These are phyloP conservation scores for Labeo rohita DNA, from an alignment of 2,113 vertebrate species.

Conservation along the genomic window DNA sequence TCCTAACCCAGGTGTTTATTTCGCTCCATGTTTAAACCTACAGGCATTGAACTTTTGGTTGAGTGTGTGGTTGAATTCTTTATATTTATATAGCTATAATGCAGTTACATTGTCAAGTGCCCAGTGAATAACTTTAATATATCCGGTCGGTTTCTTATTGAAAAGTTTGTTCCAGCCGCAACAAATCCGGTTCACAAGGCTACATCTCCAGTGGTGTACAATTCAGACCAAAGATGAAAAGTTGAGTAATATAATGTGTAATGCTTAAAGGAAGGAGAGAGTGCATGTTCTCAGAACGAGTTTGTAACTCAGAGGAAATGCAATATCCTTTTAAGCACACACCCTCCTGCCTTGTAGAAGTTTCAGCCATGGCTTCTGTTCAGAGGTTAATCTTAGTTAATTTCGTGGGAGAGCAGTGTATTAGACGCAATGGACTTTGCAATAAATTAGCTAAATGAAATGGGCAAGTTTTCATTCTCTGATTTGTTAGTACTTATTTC, in stretches of 20 bases:
- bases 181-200: not conserved
- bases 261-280: slow-evolving; percentile 12
- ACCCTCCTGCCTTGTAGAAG: slow-evolving; percentile 22
- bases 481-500: not conserved
- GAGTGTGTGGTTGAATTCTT: not conserved
- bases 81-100: not conserved
- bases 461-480: not conserved
- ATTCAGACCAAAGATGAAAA: not conserved
- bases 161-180: not conserved
- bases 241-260: slow-evolving; percentile 32
- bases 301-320: slow-evolving; percentile 24
- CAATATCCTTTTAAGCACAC: slow-evolving; percentile 36
- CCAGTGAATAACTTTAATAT: slow-evolving; percentile 5
- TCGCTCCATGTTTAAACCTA: not conserved
- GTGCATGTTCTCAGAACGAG: slow-evolving; percentile 16
- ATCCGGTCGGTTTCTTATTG: not conserved
- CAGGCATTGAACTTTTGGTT: not conserved
- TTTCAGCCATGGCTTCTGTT: not conserved
- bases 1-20: slow-evolving; percentile 20
- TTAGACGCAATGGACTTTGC: not conserved
- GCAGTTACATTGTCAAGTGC: not conserved
- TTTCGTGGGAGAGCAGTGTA: not conserved
- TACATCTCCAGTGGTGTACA: not conserved
- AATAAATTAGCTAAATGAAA: not conserved
- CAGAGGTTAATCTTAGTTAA: not conserved